phyloP scores from a whole-genome alignment of 2,113 vertebrate genomes.

The Poecile atricapillus region DNA sequence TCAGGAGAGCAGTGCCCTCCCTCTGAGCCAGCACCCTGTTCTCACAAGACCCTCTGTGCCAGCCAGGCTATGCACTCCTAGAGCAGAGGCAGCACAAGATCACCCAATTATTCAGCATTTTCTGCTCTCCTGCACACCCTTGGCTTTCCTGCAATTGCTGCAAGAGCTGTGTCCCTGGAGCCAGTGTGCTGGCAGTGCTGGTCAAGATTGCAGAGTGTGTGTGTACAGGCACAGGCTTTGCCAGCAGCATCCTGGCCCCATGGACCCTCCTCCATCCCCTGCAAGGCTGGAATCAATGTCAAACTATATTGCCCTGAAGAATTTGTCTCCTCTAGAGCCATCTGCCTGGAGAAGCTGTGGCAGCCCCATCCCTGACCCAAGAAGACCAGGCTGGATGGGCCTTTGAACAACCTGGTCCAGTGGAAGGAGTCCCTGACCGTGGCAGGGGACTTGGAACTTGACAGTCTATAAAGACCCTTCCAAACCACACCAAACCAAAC shows the following conservation, averaged over 20 bases:
- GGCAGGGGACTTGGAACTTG: not conserved
- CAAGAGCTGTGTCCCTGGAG: not conserved
- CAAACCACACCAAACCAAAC: not conserved
- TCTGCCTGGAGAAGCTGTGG: not conserved
- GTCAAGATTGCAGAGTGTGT: not conserved
- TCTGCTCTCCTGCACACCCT: not conserved
- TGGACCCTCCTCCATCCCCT: not conserved
- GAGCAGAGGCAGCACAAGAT: not conserved
- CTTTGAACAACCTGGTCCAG: not conserved
- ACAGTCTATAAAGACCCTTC: not conserved
- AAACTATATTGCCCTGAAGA: not conserved
- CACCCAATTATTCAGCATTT: not conserved
- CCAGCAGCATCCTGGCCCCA: not conserved
- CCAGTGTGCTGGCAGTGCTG: rapidly evolving
- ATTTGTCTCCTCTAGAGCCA: not conserved
- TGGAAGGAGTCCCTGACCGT: not conserved
- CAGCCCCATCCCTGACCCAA: not conserved
- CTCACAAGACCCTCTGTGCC: not conserved
- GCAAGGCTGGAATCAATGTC: not conserved
- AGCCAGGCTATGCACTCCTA: not conserved
- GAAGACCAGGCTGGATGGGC: not conserved
- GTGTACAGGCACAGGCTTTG: not conserved
- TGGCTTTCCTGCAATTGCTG: rapidly evolving
- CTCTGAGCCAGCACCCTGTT: not conserved
- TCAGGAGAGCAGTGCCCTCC: not conserved